Evolutionary conservation across 1,140 invertebrate genomes (phyloP).

Genomic region (Adelges cooleyi): DNA sequence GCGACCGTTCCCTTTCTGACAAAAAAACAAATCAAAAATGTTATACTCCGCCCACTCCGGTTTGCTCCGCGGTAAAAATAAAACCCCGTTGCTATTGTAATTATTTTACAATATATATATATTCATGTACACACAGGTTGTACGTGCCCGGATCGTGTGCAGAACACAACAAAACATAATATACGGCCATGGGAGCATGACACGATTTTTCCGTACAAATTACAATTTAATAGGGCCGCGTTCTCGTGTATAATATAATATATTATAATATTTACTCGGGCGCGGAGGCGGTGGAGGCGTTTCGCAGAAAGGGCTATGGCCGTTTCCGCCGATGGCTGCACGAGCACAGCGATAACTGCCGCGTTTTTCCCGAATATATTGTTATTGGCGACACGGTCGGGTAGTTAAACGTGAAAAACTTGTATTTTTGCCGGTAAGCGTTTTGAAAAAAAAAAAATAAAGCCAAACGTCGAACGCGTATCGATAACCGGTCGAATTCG

Average conservation of each 20-base stretch:
- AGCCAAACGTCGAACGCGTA: neutral
- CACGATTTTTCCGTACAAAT: conserved; percentile 19
- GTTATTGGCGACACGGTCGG: neutral
- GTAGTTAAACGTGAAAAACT: too few species aligned
- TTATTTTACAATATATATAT: too few species aligned
- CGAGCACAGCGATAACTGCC: too few species aligned
- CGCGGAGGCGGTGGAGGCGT: neutral
- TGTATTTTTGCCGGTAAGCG: too few species aligned
- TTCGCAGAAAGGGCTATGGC: neutral
- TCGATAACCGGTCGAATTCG: too few species aligned
- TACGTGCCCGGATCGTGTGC: too few species aligned
- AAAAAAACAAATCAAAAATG: too few species aligned
- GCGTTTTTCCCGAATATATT: too few species aligned
- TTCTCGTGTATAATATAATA: neutral
- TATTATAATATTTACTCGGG: neutral
- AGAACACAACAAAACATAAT: neutral
- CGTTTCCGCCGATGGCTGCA: conserved; percentile 1
- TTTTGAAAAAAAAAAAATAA: neutral
- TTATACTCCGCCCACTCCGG: too few species aligned
- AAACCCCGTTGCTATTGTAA: too few species aligned
- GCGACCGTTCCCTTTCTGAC: too few species aligned
- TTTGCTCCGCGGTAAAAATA: conserved; percentile 32
- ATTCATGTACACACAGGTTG: too few species aligned
- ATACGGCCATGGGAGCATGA: conserved; percentile 20
- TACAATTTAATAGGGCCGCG: conserved; percentile 19